A percentile compares a stretch with the other conserved stretches of the same genome.
These are phyloP conservation scores for Premnoplex brunnescens DNA, from an alignment of 2,797 vertebrate genomes.

Conservation along the genomic window DNA sequence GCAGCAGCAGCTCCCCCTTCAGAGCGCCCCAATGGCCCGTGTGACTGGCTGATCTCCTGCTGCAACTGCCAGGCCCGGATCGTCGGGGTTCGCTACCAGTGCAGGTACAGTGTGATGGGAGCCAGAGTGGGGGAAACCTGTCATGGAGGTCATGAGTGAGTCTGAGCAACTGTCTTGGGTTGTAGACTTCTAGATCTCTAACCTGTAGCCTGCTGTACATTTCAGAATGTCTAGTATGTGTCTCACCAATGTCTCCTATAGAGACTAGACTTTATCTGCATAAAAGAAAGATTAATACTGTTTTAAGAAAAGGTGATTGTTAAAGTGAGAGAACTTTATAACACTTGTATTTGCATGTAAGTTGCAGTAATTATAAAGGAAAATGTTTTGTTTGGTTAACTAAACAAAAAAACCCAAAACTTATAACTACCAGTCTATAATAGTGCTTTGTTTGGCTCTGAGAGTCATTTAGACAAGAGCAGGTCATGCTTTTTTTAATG, in stretches of 20 bases:
- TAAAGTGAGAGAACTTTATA: background rate
- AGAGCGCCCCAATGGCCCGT: constrained; percentile 69
- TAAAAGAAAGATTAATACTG: background rate
- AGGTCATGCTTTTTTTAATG: background rate
- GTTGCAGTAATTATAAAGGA: background rate
- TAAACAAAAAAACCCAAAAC: background rate
- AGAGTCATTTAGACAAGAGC: background rate
- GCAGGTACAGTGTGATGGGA: constrained; percentile 80
- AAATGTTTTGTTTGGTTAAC: background rate
- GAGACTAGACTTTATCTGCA: background rate
- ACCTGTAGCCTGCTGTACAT: background rate
- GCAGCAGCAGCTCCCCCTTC: constrained; percentile 65
- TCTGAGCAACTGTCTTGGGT: rapidly evolving
- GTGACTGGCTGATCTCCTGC: constrained; percentile 89
- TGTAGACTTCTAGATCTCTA: rapidly evolving
- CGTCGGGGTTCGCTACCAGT: constrained; percentile 92
- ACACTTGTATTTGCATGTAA: background rate
- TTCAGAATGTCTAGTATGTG: rapidly evolving
- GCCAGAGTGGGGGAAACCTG: background rate
- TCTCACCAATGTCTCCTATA: background rate
- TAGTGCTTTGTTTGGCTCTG: background rate
- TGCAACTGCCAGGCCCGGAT: constrained; percentile 89
- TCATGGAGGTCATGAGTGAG: rapidly evolving
- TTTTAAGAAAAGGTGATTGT: background rate
- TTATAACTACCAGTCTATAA: rapidly evolving